Evolutionary conservation across 2,113 vertebrate genomes (phyloP), one percentile per base, ranked within the genome.

Genomic region (Sturnus vulgaris): DNA sequence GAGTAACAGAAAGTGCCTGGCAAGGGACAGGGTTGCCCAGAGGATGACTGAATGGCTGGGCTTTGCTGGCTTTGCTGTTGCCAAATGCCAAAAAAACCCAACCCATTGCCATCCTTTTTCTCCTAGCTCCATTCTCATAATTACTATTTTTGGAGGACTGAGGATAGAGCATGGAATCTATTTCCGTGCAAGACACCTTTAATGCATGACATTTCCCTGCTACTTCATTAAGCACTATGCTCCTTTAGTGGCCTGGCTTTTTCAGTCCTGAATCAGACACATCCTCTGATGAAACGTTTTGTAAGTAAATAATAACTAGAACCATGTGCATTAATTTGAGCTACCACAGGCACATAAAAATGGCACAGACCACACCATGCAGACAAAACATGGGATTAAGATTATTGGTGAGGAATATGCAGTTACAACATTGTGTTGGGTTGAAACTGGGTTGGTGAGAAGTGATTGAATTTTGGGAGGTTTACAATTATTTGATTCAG

Each of bases 291-390:
- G 60, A 92, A 82, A 82, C 88, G 50, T 94, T 96, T 93, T 92
- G 90, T 76, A 92, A 92, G 63, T 78, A 92, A 96, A 81, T 75
- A 94, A 86, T 77, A 95, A 91, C 60, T 66, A 78, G 77, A 90
- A 84, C 64, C 64, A 82, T 37, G 76, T 81, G 69, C 69, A 39
- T 63, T 90, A 66, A 88, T 76, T 78, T 78, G 80, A 86, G 61
- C 77, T 53, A 72, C 72, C 73, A 70, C 20, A 81, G 47, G 53
- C 88, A 88, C 0, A 0, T 59, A 65, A 85, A 94, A 90, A 55
- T n/a, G 44, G 53, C 65, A 64, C 1, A 7, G 44, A 73, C 33
- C 55, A 47, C 30, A 57, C 10, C 5, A 18, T 6, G 21, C 30
- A 65, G 33, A 40, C 39, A 49, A 47, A 85, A 39, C 46, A 65